Evolutionary conservation across 2,113 vertebrate species (phyloP).

Genomic region (Kryptolebias marmoratus): DNA sequence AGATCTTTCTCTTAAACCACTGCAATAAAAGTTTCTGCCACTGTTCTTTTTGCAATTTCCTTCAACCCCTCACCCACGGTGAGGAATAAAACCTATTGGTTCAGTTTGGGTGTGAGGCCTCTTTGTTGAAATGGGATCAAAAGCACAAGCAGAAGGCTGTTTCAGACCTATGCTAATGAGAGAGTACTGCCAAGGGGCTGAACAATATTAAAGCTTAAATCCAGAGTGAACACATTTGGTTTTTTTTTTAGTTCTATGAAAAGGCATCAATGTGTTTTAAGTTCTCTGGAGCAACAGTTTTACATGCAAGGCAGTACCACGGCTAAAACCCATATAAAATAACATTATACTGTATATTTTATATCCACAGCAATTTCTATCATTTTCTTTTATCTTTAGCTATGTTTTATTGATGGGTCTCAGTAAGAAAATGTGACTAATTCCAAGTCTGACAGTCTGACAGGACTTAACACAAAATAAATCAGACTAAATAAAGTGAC

Average conservation of each 20-base stretch:
- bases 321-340: background rate
- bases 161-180: constrained; percentile 67
- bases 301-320: background rate
- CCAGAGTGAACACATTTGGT: constrained; percentile 18
- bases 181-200: constrained; percentile 51
- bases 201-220: constrained; percentile 26
- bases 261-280: constrained; percentile 6
- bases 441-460: background rate
- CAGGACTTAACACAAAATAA: constrained; percentile 8
- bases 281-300: background rate
- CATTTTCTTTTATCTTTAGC: background rate
- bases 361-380: background rate
- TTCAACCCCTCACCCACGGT: constrained; percentile 15
- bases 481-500: constrained; percentile 10
- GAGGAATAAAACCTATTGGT: constrained; percentile 61
- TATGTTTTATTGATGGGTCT: background rate
- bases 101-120: constrained; percentile 43
- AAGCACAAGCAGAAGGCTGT: constrained; percentile 47
- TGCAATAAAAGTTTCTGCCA: constrained; percentile 18
- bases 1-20: constrained; percentile 10
- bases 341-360: background rate
- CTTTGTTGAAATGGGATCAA: constrained; percentile 62
- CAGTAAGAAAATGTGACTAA: background rate
- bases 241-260: constrained; percentile 2
- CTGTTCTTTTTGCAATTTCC: constrained; percentile 42